phyloP scores from a whole-genome alignment of 2,113 vertebrate genomes.

The Sorex araneus region DNA sequence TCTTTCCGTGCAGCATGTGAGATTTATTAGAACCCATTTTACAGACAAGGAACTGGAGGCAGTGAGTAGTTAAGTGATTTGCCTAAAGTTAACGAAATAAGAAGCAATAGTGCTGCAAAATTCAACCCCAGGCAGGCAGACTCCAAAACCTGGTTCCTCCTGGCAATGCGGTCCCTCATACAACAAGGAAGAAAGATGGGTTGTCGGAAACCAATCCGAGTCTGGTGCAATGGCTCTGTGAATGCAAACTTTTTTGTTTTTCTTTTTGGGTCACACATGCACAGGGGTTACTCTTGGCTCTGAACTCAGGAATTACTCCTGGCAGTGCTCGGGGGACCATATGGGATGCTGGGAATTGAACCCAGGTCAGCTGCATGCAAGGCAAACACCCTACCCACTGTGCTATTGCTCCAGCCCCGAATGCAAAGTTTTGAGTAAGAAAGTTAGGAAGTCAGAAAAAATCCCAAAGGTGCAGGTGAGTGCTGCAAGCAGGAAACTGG shows the following conservation, averaged over 20 bases:
- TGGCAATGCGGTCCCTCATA: background rate
- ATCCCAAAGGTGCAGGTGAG: background rate
- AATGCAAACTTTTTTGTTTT: background rate
- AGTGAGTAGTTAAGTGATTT: constrained; percentile 21
- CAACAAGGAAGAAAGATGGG: background rate
- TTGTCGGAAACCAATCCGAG: background rate
- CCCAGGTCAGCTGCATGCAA: too few relatives aligned
- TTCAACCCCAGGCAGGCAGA: background rate
- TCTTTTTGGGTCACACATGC: too few relatives aligned
- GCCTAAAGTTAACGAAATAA: constrained; percentile 15
- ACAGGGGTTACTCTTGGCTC: too few relatives aligned
- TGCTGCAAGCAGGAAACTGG: background rate
- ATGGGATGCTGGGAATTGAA: too few relatives aligned
- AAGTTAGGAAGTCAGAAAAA: background rate
- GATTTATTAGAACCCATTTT: background rate
- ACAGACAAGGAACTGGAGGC: background rate
- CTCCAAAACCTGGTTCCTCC: background rate
- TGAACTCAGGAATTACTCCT: too few relatives aligned
- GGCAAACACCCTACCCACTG: too few relatives aligned
- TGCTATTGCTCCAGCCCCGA: too few relatives aligned
- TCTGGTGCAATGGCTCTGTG: background rate
- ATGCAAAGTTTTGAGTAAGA: background rate
- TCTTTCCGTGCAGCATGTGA: background rate
- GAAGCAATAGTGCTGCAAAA: background rate
- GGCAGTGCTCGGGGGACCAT: too few relatives aligned